A percentile compares a stretch with the other conserved stretches of the same genome.
phyloP scores from a whole-genome alignment of 2,888 invertebrate species.

The Sinopyrophorus schimmeli region DNA sequence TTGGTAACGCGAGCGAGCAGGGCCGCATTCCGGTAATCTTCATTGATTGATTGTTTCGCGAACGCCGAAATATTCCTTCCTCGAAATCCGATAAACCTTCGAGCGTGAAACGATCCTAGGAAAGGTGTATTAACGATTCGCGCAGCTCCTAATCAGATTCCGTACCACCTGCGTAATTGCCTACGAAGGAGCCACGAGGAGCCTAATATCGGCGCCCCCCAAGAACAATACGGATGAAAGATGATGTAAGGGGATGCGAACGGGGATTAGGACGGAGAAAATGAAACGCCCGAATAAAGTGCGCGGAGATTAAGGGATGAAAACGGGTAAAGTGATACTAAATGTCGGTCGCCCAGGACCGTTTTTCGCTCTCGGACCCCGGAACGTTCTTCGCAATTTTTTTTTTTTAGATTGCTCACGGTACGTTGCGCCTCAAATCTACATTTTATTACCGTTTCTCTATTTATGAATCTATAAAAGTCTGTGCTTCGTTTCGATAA shows the following conservation, averaged over 20 bases:
- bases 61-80: slow-evolving; percentile 27
- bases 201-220: slow-evolving; percentile 38
- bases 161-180: slow-evolving; percentile 43
- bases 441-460: slow-evolving; percentile 26
- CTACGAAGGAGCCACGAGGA: slow-evolving; percentile 30
- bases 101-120: slow-evolving; percentile 29
- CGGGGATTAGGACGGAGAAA: slow-evolving; percentile 42
- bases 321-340: slow-evolving; percentile 35
- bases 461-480: slow-evolving; percentile 29
- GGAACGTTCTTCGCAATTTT: too few relatives aligned
- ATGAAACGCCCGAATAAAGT: slow-evolving; percentile 43
- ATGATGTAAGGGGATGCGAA: slow-evolving; percentile 43
- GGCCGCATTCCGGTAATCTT: slow-evolving; percentile 25
- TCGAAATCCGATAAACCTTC: slow-evolving; percentile 27
- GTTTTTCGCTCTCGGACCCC: slow-evolving; percentile 9
- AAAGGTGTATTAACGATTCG: slow-evolving; percentile 41
- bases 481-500: slow-evolving; percentile 28
- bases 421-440: slow-evolving; percentile 15
- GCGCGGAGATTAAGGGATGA: slow-evolving; percentile 42
- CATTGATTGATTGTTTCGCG: slow-evolving; percentile 30
- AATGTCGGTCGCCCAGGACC: slow-evolving; percentile 17
- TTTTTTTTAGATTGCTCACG: slow-evolving; percentile 15
- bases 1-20: slow-evolving; percentile 17
- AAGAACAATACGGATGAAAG: slow-evolving; percentile 43
- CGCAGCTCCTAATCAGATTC: slow-evolving; percentile 43